Conservation (phyloP, 2,797 vertebrate species). For the Lacerta agilis region DNA sequence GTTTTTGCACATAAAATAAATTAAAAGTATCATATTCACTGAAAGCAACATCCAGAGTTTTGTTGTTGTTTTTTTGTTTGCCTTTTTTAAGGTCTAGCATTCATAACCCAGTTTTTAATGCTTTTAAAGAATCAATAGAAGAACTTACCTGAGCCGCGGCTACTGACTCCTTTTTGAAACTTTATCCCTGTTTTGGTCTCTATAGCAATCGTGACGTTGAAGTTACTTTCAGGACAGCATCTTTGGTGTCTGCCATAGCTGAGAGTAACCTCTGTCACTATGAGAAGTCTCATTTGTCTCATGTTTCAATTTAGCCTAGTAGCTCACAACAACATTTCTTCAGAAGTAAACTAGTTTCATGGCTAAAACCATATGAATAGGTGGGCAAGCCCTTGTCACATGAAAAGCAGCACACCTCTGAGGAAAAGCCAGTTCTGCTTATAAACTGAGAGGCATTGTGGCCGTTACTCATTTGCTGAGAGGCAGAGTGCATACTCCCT, state of each 20-base stretch:
- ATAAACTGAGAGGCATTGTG: not conserved
- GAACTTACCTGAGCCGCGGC: constrained; percentile 67
- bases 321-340: not conserved
- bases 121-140: constrained; percentile 39
- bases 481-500: not conserved
- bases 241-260: constrained; percentile 21
- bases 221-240: constrained; percentile 4
- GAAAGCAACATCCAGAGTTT: too few species aligned
- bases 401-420: not conserved
- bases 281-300: constrained; percentile 21
- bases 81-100: not conserved
- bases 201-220: constrained; percentile 75
- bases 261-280: not conserved
- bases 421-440: not conserved
- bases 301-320: constrained; percentile 28
- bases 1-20: not conserved
- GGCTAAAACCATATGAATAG: not conserved
- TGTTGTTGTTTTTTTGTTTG: too few species aligned
- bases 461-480: not conserved
- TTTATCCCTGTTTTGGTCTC: constrained; percentile 71
- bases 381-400: not conserved
- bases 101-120: constrained; percentile 34
- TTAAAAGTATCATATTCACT: not conserved
- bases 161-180: constrained; percentile 73
- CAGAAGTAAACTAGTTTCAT: not conserved